A percentile compares a stretch with the other conserved stretches of the same genome.
phyloP scores from a whole-genome alignment of 2,888 invertebrate genomes.

The Liposcelis brunnea region DNA sequence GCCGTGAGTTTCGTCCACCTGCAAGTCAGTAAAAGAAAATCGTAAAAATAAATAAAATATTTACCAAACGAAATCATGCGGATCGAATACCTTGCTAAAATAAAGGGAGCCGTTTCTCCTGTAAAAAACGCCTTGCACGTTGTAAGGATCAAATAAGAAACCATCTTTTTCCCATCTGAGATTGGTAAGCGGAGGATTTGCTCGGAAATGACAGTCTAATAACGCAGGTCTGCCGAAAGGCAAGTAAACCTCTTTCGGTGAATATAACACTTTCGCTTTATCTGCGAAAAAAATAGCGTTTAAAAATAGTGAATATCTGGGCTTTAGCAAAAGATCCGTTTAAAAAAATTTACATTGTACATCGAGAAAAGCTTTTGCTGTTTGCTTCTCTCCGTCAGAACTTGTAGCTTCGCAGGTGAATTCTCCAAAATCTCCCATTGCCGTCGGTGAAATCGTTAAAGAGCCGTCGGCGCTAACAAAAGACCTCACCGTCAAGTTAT shows the following conservation, averaged over 20 bases:
- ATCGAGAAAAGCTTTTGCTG: conserved; percentile 71
- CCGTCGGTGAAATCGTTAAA: conserved; percentile 56
- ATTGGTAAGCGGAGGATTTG: conserved; percentile 79
- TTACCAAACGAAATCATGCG: no score
- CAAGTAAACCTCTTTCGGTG: conserved; percentile 68
- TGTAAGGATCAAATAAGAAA: conserved; percentile 75
- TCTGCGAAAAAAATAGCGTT: conserved; percentile 36
- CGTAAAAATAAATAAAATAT: no score
- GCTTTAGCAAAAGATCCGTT: no score
- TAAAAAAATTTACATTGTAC: conserved; percentile 57
- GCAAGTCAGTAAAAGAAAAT: not conserved
- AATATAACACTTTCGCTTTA: conserved; percentile 78
- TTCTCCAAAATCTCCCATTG: conserved; percentile 70
- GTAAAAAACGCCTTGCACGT: conserved; percentile 70
- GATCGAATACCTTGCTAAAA: conserved; percentile 53
- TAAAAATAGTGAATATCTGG: no score
- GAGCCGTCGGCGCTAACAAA: conserved; percentile 57
- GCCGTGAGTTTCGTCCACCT: conserved; percentile 65
- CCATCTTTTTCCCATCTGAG: conserved; percentile 89
- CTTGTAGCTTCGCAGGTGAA: conserved; percentile 71
- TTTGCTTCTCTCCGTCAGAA: conserved; percentile 51
- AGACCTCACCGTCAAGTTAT: conserved; percentile 25
- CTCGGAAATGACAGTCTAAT: conserved; percentile 79
- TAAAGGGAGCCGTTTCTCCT: conserved; percentile 69
- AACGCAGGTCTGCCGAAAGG: conserved; percentile 67